Base-by-base conservation (phyloP, 1,140 invertebrate genomes). In the Dinoponera quadriceps region DNA sequence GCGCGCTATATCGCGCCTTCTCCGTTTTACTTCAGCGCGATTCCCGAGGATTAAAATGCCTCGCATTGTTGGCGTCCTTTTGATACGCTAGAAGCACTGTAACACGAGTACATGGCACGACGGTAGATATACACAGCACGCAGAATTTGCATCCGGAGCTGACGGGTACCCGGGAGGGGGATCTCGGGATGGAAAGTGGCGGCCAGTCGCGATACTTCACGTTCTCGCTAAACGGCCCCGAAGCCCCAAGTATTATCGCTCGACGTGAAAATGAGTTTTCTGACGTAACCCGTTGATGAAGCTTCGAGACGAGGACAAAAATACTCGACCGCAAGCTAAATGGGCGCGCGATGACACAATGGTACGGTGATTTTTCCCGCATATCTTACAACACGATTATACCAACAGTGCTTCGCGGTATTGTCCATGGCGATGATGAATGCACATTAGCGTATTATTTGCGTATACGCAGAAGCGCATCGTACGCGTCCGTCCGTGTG, bases 61-160 rank as follows among this genome's bases (percentile, higher is more conserved):
- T 16, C 22, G 72, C 57, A 75, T 75, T 75, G 72, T 75, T 75
- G 63, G 27, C 38, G 57, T 63, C 57, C 57, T 63, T 27, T 49
- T 75, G 57, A 75, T 63, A 75, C 38, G 72, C 57, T 7, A 75
- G 25, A 25, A 25, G 59, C 38, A 22, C 9, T 63, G 57, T 75
- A 75, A 75, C 29, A 63, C 59, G 72, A 74, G 72, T 74, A 74
- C 62, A 38, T 62, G 38, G 72, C 72, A 74, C 72, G 57, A 75
- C 38, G n/a, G 38, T 13, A n/a, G 38, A 63, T 62, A 75, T 63
- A 75, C n/a, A 44, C 3, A 9, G 33, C 14, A 57, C 54, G 51
- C 69, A 49, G 69, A 22, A 55, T 51, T 29, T 72, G 69, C 57
- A 75, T 63, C 72, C 59, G 60, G 72, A 48, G 18, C 20, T 33